These are phyloP conservation scores for Desmophyllum pertusum DNA, from an alignment of 92 coral and sea anemone genomes.

Conservation along the genomic window DNA sequence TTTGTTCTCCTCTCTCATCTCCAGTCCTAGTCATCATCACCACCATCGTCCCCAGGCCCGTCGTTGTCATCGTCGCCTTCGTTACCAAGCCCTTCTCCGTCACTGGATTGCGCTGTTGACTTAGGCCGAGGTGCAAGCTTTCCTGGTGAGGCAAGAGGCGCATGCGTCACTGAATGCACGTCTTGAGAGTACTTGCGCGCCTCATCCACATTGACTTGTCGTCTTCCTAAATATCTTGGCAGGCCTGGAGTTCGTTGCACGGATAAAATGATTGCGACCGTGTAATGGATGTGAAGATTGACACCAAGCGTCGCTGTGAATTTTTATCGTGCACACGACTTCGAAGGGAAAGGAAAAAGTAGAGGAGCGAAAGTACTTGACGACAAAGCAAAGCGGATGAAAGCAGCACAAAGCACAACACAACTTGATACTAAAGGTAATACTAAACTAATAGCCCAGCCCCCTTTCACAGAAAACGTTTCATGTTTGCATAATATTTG, in stretches of 20 bases:
- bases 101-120: conserved; percentile 63
- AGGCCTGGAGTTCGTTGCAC: not conserved
- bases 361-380: not conserved
- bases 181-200: conserved; percentile 31
- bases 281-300: not conserved
- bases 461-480: not conserved
- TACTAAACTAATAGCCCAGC: not conserved
- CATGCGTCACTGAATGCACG: conserved; percentile 46
- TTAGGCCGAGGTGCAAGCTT: conserved; percentile 69
- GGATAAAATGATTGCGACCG: not conserved
- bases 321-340: not conserved
- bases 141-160: conserved; percentile 64
- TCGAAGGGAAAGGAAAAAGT: not conserved
- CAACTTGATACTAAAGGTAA: not conserved
- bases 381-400: conserved; percentile 50
- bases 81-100: conserved; percentile 67
- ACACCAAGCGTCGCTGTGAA: not conserved
- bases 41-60: conserved; percentile 45
- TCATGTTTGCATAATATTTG: not conserved
- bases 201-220: conserved; percentile 55
- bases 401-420: conserved; percentile 17
- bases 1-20: not conserved
- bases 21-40: conserved; percentile 18
- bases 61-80: conserved; percentile 54
- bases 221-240: conserved; percentile 11